A percentile compares a stretch with the other conserved stretches of the same genome.
Conservation (phyloP, 2,113 vertebrate genomes). For the Chelonoidis abingdonii region DNA sequence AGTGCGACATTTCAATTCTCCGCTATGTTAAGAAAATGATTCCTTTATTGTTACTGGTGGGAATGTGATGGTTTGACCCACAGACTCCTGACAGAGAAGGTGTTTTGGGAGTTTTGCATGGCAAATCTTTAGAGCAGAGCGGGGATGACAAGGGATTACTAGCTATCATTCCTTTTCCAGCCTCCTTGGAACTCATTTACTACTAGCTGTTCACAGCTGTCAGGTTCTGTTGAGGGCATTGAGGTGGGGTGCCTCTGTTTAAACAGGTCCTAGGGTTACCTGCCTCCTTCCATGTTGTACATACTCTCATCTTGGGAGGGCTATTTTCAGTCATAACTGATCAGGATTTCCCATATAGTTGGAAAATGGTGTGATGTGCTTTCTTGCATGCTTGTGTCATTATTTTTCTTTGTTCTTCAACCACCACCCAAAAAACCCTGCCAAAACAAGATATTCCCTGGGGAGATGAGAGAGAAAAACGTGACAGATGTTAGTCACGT, state of each 20-base stretch:
- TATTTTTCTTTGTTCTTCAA: background rate
- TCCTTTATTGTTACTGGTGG: background rate
- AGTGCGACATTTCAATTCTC: background rate
- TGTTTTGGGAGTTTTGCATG: background rate
- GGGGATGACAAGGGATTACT: background rate
- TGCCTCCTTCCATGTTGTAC: rapidly evolving
- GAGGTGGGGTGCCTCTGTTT: background rate
- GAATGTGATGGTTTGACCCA: background rate
- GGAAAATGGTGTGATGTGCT: no score
- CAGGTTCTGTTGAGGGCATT: background rate
- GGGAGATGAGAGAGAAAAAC: background rate
- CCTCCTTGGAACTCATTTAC: background rate
- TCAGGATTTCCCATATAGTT: background rate
- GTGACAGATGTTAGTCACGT: background rate
- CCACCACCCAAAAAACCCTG: background rate
- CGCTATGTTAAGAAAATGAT: background rate
- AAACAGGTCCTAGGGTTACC: background rate
- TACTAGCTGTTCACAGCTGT: background rate
- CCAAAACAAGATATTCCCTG: background rate
- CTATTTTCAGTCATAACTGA: background rate
- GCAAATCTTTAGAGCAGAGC: rapidly evolving
- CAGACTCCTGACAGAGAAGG: background rate
- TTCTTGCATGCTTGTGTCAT: background rate
- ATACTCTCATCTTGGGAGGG: background rate
- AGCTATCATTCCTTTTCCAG: rapidly evolving